Base-by-base conservation (phyloP, 1,140 invertebrate species). In the Diprion similis region DNA sequence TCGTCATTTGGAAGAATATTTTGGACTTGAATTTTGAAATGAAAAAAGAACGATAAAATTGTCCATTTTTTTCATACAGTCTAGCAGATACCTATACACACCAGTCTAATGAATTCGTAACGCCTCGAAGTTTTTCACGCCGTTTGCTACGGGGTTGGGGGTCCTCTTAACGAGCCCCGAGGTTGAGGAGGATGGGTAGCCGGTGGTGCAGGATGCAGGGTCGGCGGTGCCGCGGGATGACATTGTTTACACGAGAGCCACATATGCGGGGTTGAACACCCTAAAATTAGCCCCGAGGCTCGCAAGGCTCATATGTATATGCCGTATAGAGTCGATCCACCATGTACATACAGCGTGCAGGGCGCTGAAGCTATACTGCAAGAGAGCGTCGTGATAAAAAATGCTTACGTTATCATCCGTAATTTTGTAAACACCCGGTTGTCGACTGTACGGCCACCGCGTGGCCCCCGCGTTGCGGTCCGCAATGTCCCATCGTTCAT, bases 401-500 rank as follows among this genome's bases (percentile, higher is more conserved):
- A 86, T 86, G 86, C 86, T 87, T 87, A 87, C 85, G 87, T 87
- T 88, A 87, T 88, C 86, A 88, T 88, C 77, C 79, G 85, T 88
- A 88, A 87, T 87, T 87, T 86, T 80, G 84, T 87, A 88, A 87
- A 87, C 86, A 83, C 68, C 71, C 70, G 71, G 13, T 59, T 17
- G 24, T 59, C 51, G 11, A 59, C 51, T 59, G 51, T 59, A 8
- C 51, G 51, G 51, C 51, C 51, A 59, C 51, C 51, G 51, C 51
- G 51, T 59, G 51, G 51, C 51, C n/a, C 51, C 66, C 66, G 46
- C 67, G 73, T 76, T 73, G 75, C 75, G 75, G 47, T 71, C 72
- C 18, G 69, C 67, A 37, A 37, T 37, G 24, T 37, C 24, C 24
- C 24, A 37, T 37, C 24, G 24, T 37, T 37, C 24, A 37, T 37